Conservation (phyloP, 2,113 vertebrate genomes). For the Raja brachyura region DNA sequence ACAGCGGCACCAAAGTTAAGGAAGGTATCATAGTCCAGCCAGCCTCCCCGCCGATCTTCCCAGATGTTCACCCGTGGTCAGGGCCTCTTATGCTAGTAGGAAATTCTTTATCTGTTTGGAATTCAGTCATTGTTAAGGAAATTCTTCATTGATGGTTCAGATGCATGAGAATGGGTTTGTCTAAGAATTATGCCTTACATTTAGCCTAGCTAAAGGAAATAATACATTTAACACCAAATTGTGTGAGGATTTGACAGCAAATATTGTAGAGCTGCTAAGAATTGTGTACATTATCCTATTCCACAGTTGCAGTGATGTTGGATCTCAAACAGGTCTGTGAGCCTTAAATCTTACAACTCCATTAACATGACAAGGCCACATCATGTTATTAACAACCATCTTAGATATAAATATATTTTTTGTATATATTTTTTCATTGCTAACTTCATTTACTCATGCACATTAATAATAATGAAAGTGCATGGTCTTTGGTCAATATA, state of each 20-base stretch:
- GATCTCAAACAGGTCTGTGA: neutral
- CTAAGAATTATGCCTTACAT: neutral
- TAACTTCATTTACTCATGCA: neutral
- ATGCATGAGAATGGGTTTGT: neutral
- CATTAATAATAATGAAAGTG: neutral
- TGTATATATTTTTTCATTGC: neutral
- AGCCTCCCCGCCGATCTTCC: too few relatives aligned
- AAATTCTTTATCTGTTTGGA: neutral
- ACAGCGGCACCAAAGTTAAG: too few relatives aligned
- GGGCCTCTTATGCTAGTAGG: too few relatives aligned
- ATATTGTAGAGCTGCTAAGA: neutral
- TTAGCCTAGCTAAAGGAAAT: neutral
- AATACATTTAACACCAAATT: neutral
- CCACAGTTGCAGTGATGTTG: too few relatives aligned
- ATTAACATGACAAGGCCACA: too few relatives aligned
- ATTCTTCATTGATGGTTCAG: neutral
- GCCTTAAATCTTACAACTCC: neutral
- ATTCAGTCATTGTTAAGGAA: neutral
- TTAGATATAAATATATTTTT: neutral
- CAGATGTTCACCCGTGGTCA: too few relatives aligned
- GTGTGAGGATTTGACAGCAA: neutral
- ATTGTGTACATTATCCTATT: too few relatives aligned
- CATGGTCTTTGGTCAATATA: neutral
- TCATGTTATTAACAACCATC: neutral
- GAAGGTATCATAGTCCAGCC: too few relatives aligned